Base-by-base conservation (phyloP, 2,888 invertebrate species). In the Leistus spinibarbis region DNA sequence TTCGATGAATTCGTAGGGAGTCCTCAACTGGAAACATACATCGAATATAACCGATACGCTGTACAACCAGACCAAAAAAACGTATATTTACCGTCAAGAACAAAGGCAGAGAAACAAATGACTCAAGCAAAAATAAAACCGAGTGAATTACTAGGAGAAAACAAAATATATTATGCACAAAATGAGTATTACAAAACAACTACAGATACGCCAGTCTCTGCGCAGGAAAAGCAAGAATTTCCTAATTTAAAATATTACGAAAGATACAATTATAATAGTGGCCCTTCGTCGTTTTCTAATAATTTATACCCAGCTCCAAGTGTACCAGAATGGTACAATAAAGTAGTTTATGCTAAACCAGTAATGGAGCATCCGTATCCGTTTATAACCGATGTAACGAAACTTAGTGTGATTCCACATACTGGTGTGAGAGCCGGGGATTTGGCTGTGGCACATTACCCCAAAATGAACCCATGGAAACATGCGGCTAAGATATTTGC, bases 401-500 rank as follows among this genome's bases (percentile, higher is more conserved):
- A 77, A 76, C 40, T 10, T 65, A 5, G 56, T 76, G 24, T 69
- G n/a, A 54, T 24, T 27, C 22, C 72, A 24, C 19, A 27, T 17
- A 10, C 17, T 73, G 68, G 27, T 56, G 67, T 27, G 20, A 77
- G 17, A 78, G 71, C 53, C 20, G 40, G 63, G 62, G 79, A 3
- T 79, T 78, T 1, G 87, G 86, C 76, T 90, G 91, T 0, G 91
- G 91, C 91, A 89, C 92, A 56, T 83, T 92, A 76, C 76, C 10
- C 76, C 60, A 64, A 79, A 2, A 79, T 78, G 2, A 87, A 86
- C 76, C 90, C 91, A 0, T 91, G 91, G 91, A 89, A 89, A 82
- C 88, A 88, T 78, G 85, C 92, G 54, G 83, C 92, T 10, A 90
- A 90, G 75, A 83, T 93, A 79, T 84, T 92, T 80, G 90, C 92